Evolutionary conservation across 2,888 invertebrate genomes (phyloP), one percentile per base, ranked within the genome.

Genomic region (Ditylenchus weischeri): DNA sequence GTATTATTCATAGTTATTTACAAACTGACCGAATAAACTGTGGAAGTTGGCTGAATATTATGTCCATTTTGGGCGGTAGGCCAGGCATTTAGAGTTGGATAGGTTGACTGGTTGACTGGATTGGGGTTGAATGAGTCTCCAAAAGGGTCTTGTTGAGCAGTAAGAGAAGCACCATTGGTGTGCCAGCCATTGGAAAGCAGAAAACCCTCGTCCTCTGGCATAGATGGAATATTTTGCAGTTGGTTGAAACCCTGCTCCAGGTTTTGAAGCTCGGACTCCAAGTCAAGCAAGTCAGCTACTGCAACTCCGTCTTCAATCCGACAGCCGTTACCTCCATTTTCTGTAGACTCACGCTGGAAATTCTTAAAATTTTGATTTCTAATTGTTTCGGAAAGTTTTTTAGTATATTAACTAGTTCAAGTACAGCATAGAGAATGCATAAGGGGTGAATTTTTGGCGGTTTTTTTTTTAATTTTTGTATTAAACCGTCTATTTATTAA

Each of bases 211-310:
- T 77, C 75, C 10, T 76, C 75, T 6, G 75, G 69, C 71, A 76
- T 66, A 15, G 71, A 68, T 23, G 77, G 77, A 29, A 79, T 76
- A 57, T 78, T 74, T 43, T 75, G 70, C 18, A 81, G 72, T 63
- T 81, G 80, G 48, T 79, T 76, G 59, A 76, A 73, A 4, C 78
- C 78, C 64, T 78, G 77, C 58, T 81, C 79, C 64, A 83, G 78
- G 62, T 77, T 74, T 21, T 79, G 73, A 29, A 83, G 73, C 57
- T 83, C 83, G 7, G 77, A 77, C 70, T 83, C 81, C 65, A 83
- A 67, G 64, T 83, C 82, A 35, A 83, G 74, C 43, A 83, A 72
- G 72, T 83, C 81, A 5, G 79, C 82, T 43, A 82, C 81, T 13
- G 76, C 75, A 8, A 79, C 80, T 23, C 77, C 80, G 15, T 71